A percentile compares a stretch with the other conserved stretches of the same genome.
These are phyloP conservation scores for Meriones unguiculatus DNA, from an alignment of 2,113 vertebrate species.

Conservation along the genomic window DNA sequence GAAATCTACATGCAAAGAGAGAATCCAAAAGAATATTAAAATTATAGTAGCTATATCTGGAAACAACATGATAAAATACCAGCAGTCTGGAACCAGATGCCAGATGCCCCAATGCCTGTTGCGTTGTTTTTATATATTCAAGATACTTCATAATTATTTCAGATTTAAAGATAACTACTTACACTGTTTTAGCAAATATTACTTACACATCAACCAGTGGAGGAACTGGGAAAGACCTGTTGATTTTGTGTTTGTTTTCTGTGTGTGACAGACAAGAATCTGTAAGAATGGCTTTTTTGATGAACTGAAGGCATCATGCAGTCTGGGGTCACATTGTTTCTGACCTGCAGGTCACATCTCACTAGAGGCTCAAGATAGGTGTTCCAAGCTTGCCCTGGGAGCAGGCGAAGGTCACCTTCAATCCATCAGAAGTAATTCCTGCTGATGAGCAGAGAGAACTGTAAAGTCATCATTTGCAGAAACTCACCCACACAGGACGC, in stretches of 20 bases:
- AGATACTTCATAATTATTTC: conserved; percentile 32
- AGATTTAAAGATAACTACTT: conserved; percentile 41
- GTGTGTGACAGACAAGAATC: neutral
- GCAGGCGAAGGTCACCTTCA: conserved; percentile 31
- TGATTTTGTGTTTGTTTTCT: conserved; percentile 12
- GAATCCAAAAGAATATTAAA: neutral
- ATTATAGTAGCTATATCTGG: neutral
- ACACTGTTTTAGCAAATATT: neutral
- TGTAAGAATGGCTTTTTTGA: neutral
- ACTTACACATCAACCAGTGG: neutral
- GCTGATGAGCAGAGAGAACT: conserved; percentile 54
- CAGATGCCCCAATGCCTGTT: neutral
- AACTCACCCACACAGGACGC: neutral
- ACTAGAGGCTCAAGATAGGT: neutral
- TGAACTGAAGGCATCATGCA: neutral
- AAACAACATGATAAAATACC: conserved; percentile 23
- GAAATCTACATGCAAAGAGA: conserved; percentile 54
- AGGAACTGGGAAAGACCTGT: neutral
- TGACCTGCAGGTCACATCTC: neutral
- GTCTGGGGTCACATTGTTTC: neutral
- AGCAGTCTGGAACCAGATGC: neutral
- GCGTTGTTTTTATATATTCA: neutral
- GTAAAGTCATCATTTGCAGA: conserved; percentile 46
- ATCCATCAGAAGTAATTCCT: conserved; percentile 67
- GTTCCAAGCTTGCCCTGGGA: neutral